These are phyloP conservation scores for Arvicola amphibius DNA, from an alignment of 2,797 vertebrate genomes.

Conservation along the genomic window DNA sequence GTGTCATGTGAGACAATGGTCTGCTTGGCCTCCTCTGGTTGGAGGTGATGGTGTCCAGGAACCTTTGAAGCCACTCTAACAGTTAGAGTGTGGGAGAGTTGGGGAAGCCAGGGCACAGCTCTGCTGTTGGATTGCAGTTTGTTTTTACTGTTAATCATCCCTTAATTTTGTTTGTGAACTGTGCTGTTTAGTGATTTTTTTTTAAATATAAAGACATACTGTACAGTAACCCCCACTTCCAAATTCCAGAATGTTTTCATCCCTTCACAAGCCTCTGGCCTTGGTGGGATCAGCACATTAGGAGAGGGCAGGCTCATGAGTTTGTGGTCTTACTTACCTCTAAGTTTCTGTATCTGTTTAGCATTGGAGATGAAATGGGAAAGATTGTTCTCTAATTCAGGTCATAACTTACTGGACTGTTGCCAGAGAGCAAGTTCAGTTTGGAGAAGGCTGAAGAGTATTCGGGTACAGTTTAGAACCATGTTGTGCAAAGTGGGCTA, in stretches of 20 bases:
- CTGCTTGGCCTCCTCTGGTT: neutral
- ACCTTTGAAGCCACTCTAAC: neutral
- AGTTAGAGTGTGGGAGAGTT: neutral
- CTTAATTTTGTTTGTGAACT: constrained; percentile 19
- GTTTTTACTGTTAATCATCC: neutral
- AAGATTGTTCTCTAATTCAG: neutral
- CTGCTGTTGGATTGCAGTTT: neutral
- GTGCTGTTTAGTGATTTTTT: neutral
- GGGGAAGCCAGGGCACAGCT: neutral
- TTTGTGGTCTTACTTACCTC: neutral
- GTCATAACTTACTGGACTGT: neutral
- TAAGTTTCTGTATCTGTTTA: neutral
- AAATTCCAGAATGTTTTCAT: neutral
- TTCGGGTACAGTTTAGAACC: neutral
- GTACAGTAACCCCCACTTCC: neutral
- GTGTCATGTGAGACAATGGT: neutral
- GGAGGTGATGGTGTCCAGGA: neutral
- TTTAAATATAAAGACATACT: neutral
- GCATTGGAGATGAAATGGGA: neutral
- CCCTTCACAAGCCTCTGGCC: neutral
- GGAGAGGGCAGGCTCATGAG: neutral
- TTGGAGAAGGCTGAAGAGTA: neutral
- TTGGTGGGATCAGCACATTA: neutral
- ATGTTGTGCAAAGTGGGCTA: neutral
- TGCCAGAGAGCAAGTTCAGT: neutral